These are phyloP conservation scores for Lasioglossum zephyrum DNA, from an alignment of 2,888 invertebrate species.

Conservation along the genomic window DNA sequence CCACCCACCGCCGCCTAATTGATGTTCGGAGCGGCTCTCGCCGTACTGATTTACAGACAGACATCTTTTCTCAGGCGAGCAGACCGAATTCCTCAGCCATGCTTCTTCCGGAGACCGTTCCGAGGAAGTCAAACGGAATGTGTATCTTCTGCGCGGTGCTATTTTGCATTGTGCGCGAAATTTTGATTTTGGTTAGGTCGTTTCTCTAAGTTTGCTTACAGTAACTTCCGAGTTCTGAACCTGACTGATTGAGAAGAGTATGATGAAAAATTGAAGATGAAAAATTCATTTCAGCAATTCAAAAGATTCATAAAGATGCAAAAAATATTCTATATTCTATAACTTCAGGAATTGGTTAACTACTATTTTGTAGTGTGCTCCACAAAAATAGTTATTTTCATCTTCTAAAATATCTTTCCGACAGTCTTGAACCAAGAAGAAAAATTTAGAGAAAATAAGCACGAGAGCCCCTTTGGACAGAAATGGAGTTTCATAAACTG, in stretches of 20 bases:
- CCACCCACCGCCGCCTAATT: constrained; percentile 21
- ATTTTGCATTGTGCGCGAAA: not conserved
- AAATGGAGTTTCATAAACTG: not conserved
- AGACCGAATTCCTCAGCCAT: not conserved
- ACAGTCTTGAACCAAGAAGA: not conserved
- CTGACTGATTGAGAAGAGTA: not conserved
- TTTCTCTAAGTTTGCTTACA: not conserved
- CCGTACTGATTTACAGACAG: not conserved
- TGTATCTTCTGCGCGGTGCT: not conserved
- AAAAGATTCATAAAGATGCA: too few relatives aligned
- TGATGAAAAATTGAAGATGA: too few relatives aligned
- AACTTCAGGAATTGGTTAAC: not conserved
- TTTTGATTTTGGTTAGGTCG: not conserved
- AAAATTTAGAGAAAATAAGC: not conserved
- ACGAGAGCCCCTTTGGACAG: not conserved
- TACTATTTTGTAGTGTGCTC: not conserved
- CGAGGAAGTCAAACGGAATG: not conserved
- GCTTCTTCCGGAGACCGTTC: not conserved
- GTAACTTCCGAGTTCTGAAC: too few relatives aligned
- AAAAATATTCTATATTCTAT: too few relatives aligned
- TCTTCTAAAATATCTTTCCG: not conserved
- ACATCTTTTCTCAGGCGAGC: constrained; percentile 8
- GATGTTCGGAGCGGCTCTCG: not conserved
- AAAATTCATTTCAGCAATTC: too few relatives aligned
- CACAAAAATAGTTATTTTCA: not conserved